Percentiles rank a stretch among this genome's conserved stretches.
phyloP scores from a whole-genome alignment of 2,888 invertebrate species.

The Caenorhabditis wallacei region DNA sequence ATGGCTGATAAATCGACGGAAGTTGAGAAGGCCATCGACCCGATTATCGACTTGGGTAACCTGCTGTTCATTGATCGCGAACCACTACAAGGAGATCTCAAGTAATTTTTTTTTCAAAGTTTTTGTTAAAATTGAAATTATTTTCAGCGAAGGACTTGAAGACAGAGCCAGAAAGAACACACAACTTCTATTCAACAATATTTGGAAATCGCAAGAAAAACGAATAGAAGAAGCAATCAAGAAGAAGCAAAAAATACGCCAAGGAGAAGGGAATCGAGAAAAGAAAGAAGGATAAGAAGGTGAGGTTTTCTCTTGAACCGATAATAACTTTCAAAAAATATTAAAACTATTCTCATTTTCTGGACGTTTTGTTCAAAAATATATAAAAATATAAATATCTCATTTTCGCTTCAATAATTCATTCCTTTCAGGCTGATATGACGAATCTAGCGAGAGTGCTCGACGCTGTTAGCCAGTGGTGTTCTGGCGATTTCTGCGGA shows the following conservation, averaged over 20 bases:
- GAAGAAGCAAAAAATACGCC: constrained; percentile 98
- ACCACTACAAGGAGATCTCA: constrained; percentile 84
- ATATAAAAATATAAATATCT: no score
- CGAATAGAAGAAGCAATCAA: constrained; percentile 91
- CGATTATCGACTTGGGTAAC: constrained; percentile 91
- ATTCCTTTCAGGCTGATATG: no score
- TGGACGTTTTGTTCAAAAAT: no score
- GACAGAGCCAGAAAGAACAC: constrained; percentile 87
- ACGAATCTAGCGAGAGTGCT: no score
- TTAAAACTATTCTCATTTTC: no score
- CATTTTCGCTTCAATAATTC: no score
- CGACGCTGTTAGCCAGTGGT: no score
- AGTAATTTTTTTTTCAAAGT: constrained; percentile 44
- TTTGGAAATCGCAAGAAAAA: constrained; percentile 92
- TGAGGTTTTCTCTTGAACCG: no score
- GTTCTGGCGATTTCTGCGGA: no score
- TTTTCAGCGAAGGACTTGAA: constrained; percentile 71
- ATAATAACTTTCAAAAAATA: no score
- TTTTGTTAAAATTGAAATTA: neutral
- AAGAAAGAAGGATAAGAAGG: constrained; percentile 88
- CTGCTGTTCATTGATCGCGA: constrained; percentile 91
- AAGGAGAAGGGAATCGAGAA: constrained; percentile 94
- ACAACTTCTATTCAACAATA: constrained; percentile 91
- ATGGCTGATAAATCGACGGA: constrained; percentile 76
- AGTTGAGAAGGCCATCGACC: constrained; percentile 87